Conservation (phyloP, 2,113 vertebrate species). For the Gasterosteus aculeatus region DNA sequence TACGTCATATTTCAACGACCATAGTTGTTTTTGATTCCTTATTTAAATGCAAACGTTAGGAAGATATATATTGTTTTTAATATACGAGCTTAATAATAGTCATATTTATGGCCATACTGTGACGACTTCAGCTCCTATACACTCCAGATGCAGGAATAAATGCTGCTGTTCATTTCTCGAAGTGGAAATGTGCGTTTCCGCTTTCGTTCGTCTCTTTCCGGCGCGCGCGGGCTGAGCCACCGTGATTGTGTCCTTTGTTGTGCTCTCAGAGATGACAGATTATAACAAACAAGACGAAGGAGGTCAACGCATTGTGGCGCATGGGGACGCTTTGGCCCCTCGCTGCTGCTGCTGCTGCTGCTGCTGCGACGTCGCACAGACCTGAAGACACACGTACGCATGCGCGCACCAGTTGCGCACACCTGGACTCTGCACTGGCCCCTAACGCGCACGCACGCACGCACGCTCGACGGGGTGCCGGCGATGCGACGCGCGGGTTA, state of each 20-base stretch:
- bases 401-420: constrained; percentile 7
- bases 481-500: constrained; percentile 77
- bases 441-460: background rate
- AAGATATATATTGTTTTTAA: background rate
- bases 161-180: constrained; percentile 23
- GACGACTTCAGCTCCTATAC: too few species aligned
- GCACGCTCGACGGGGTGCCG: constrained; percentile 51
- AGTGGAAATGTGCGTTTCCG: constrained; percentile 50
- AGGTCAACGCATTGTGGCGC: constrained; percentile 69
- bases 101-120: too few species aligned
- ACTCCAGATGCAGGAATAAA: background rate
- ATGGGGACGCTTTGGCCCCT: constrained; percentile 57
- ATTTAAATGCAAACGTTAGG: background rate
- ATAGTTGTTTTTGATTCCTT: background rate
- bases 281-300: constrained; percentile 71
- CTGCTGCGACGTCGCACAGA: background rate
- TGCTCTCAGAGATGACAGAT: constrained; percentile 70
- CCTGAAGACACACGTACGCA: background rate
- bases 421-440: constrained; percentile 53
- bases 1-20: too few species aligned
- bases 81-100: too few species aligned
- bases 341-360: background rate
- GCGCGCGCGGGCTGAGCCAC: constrained; percentile 60
- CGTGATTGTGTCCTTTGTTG: constrained; percentile 72
- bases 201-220: constrained; percentile 58